These are phyloP conservation scores for Tetheella fluctuosa DNA, from an alignment of 2,888 invertebrate species.

Conservation along the genomic window DNA sequence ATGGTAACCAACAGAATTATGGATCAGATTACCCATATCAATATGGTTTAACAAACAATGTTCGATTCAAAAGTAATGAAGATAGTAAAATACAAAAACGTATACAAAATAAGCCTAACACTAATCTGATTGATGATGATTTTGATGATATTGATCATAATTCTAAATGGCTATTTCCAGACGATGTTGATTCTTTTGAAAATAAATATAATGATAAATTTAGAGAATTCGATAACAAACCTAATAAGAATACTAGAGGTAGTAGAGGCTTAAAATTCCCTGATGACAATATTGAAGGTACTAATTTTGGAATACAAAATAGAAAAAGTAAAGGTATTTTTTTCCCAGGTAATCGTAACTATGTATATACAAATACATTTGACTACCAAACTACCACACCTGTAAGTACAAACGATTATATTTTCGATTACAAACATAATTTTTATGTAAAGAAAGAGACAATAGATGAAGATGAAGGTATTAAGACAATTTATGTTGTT, in stretches of 20 bases:
- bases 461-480: slow-evolving; percentile 37
- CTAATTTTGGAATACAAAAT: slow-evolving; percentile 18
- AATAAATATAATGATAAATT: slow-evolving; percentile 22
- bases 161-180: slow-evolving; percentile 63
- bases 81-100: slow-evolving; percentile 54
- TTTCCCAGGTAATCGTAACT: slow-evolving; percentile 31
- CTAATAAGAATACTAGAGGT: slow-evolving; percentile 30
- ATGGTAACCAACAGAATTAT: slow-evolving; percentile 41
- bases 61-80: slow-evolving; percentile 34
- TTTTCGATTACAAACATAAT: slow-evolving; percentile 45
- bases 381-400: slow-evolving; percentile 26
- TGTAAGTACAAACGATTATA: slow-evolving; percentile 40
- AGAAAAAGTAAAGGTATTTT: slow-evolving; percentile 39
- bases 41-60: slow-evolving; percentile 38
- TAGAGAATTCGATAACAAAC: slow-evolving; percentile 23
- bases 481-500: slow-evolving; percentile 69
- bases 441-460: slow-evolving; percentile 42
- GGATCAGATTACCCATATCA: slow-evolving; percentile 48
- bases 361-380: slow-evolving; percentile 16
- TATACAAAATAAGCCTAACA: slow-evolving; percentile 62
- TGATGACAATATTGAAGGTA: slow-evolving; percentile 25
- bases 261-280: slow-evolving; percentile 50
- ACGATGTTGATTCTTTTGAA: slow-evolving; percentile 22
- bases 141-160: slow-evolving; percentile 27
- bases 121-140: slow-evolving; percentile 31